Evolutionary conservation across 2,888 invertebrate species (phyloP).

Genomic region (Seira musarum): DNA sequence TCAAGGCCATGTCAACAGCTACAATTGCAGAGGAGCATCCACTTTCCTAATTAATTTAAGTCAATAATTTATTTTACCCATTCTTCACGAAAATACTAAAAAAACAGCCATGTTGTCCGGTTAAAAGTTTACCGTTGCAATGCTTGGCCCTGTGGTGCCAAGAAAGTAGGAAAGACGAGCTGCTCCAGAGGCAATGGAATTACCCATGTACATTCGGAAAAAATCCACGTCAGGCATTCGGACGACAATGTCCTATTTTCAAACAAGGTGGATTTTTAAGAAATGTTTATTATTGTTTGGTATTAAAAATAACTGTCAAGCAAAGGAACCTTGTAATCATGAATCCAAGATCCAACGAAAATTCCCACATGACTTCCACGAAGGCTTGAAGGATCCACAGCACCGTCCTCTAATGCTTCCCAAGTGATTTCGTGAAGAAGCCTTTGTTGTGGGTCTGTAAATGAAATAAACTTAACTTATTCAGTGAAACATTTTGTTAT

Average conservation of each 20-base stretch:
- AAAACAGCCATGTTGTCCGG: no score
- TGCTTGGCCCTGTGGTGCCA: constrained; percentile 56
- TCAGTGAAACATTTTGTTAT: no score
- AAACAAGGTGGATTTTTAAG: background rate
- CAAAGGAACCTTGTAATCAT: constrained; percentile 39
- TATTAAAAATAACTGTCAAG: constrained; percentile 4
- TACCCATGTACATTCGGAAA: constrained; percentile 57
- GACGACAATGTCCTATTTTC: constrained; percentile 22
- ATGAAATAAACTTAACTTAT: no score
- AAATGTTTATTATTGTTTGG: background rate
- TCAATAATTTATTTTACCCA: no score
- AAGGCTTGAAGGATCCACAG: constrained; percentile 22
- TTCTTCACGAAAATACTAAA: no score
- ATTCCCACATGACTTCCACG: constrained; percentile 33
- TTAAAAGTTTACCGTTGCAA: constrained; percentile 51
- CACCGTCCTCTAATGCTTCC: constrained; percentile 45
- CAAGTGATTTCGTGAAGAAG: no score
- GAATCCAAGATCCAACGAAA: constrained; percentile 38
- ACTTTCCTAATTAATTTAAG: constrained; percentile 23
- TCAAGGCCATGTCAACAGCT: constrained; percentile 58
- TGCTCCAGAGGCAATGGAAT: constrained; percentile 39
- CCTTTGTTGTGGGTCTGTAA: no score
- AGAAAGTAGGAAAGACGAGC: constrained; percentile 54
- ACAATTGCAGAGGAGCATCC: constrained; percentile 63
- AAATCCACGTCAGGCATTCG: constrained; percentile 10